Base-by-base conservation (phyloP, 2,888 invertebrate species). In the Caenorhabditis panamensis region DNA sequence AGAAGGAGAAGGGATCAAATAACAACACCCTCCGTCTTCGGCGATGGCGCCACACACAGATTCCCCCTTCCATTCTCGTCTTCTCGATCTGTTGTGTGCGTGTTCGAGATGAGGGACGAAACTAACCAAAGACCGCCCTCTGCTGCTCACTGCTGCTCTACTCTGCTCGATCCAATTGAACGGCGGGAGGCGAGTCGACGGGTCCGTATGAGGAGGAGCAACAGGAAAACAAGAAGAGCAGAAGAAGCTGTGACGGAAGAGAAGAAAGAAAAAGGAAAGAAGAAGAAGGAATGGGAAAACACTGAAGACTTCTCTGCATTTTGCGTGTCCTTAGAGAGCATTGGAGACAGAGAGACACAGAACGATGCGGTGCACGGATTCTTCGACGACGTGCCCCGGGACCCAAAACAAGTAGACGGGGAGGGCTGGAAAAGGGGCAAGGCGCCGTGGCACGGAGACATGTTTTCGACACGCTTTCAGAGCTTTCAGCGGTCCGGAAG, bases 391-490 rank as follows among this genome's bases (percentile, higher is more conserved):
- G 24, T 22, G 31, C 18, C 2, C 13, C 41, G 41, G 41, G 41
- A 13, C 41, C 47, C 47, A 53, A 53, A 44, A 62, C 51, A 61
- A 26, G 47, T 51, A 61, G 26, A 49, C 16, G 28, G 20, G 28
- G 58, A 53, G n/a, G 26, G 37, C 22, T 53, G 20, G 54, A 54
- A 49, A 49, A 24, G 47, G 51, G 31, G 37, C 59, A 41, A 59
- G 31, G 36, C 36, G 69, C 22, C 20, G 61, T 26, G 53, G 53
- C 3, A 20, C 5, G 49, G 41, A 3, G 41, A 41, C 20, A 72
- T 72, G 72, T 72, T 72, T 71, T 72, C 58, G 63, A 72, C 72
- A 63, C 63, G 72, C 63, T 72, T 62, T 61, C 69, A 69, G 61
- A 49, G 49, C 58, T 47, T 58, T 69, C 69, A 69, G 69, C 61